These are phyloP conservation scores for Cyclophora punctaria DNA, from an alignment of 2,888 invertebrate genomes.

Conservation along the genomic window DNA sequence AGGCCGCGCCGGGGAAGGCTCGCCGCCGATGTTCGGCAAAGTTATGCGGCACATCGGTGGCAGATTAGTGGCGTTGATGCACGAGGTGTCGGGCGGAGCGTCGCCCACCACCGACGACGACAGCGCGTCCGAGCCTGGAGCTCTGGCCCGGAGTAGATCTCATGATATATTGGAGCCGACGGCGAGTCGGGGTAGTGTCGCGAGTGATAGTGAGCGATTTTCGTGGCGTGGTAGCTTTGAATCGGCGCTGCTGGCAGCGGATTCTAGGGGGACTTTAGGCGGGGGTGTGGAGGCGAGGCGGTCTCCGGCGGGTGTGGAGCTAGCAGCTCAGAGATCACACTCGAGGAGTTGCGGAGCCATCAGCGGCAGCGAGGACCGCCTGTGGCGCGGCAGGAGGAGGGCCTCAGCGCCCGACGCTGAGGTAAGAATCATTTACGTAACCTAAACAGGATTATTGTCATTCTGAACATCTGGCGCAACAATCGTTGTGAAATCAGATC, in stretches of 20 bases:
- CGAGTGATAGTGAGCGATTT: conserved; percentile 91
- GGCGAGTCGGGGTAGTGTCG: conserved; percentile 77
- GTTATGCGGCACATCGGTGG: conserved; percentile 95
- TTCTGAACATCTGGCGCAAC: background rate
- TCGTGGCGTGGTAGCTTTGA: conserved; percentile 95
- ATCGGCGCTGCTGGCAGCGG: conserved; percentile 90
- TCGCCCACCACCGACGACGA: conserved; percentile 85
- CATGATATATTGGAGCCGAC: conserved; percentile 84
- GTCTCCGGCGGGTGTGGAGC: conserved; percentile 87
- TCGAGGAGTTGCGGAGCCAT: conserved; percentile 91
- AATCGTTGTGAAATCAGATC: conserved; percentile 15
- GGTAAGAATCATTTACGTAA: conserved; percentile 34
- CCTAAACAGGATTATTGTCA: too few species aligned
- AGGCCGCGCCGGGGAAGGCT: conserved; percentile 81
- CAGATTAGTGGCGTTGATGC: conserved; percentile 90
- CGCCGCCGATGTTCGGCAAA: conserved; percentile 90
- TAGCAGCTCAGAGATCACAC: conserved; percentile 86
- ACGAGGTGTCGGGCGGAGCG: conserved; percentile 88
- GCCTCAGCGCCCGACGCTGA: conserved; percentile 68
- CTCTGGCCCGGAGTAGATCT: conserved; percentile 85
- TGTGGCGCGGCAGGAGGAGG: conserved; percentile 65
- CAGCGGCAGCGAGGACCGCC: conserved; percentile 79
- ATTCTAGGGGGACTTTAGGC: conserved; percentile 85
- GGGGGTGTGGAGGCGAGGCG: conserved; percentile 86
- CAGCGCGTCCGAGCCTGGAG: conserved; percentile 80